These are phyloP conservation scores for Notolabrus celidotus DNA, from an alignment of 2,797 vertebrate species.

Conservation along the genomic window DNA sequence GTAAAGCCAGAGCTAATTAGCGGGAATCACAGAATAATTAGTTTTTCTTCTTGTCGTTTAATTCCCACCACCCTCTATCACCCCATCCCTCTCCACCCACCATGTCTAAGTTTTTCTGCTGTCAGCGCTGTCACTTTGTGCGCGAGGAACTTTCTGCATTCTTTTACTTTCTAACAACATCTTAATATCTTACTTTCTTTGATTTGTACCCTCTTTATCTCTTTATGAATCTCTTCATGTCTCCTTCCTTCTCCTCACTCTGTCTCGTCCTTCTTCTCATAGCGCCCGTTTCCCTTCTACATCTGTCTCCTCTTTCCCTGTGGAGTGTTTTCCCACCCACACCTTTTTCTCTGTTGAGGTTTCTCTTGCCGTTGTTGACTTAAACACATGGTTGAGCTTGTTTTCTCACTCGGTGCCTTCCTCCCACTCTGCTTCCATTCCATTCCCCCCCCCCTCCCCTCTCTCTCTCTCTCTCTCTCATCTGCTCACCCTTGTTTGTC, in stretches of 20 bases:
- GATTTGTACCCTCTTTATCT: conserved; percentile 27
- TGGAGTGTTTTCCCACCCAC: conserved; percentile 77
- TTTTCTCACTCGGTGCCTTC: conserved; percentile 73
- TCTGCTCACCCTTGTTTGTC: conserved; percentile 59
- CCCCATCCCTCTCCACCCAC: conserved; percentile 60
- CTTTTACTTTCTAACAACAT: conserved; percentile 25
- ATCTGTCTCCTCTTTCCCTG: conserved; percentile 69
- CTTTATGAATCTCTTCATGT: conserved; percentile 12
- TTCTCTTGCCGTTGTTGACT: conserved; percentile 78
- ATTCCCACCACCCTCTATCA: conserved; percentile 69
- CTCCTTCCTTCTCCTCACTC: conserved; percentile 22
- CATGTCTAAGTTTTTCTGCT: conserved; percentile 45
- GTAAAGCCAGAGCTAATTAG: conserved; percentile 83
- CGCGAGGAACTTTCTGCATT: conserved; percentile 28
- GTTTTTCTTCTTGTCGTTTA: conserved; percentile 83
- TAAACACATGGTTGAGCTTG: conserved; percentile 80
- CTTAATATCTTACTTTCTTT: conserved; percentile 35
- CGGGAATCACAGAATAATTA: conserved; percentile 86
- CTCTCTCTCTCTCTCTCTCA: conserved; percentile 11
- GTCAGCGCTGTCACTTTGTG: conserved; percentile 57
- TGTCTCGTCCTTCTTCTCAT: conserved; percentile 52
- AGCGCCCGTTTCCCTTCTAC: conserved; percentile 57
- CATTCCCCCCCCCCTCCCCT: conserved; percentile 49
- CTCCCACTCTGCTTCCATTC: conserved; percentile 70
- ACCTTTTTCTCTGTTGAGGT: conserved; percentile 77